Percentiles rank a stretch among this genome's conserved stretches.
Conservation (phyloP, 2,113 vertebrate genomes). For the Oryzias curvinotus region DNA sequence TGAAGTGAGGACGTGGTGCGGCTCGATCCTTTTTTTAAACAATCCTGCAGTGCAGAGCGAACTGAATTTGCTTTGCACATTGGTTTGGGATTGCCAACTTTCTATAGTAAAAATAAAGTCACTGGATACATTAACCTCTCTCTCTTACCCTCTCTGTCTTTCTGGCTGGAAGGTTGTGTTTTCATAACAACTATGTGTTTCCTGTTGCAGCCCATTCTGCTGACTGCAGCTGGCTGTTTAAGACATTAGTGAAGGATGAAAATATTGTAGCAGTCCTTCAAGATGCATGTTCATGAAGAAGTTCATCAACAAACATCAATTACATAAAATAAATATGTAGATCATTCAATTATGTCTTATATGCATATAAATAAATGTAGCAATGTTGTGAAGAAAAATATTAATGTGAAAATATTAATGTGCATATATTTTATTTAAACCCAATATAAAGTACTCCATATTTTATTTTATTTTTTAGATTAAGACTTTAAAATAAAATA, state of each 20-base stretch:
- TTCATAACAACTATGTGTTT: conserved; percentile 73
- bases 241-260: conserved; percentile 66
- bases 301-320: conserved; percentile 28
- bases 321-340: conserved; percentile 25
- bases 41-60: conserved; percentile 31
- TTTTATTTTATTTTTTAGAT: too few relatives aligned
- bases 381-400: too few relatives aligned
- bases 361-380: conserved; percentile 18
- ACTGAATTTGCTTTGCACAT: conserved; percentile 20
- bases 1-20: conserved; percentile 41
- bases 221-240: conserved; percentile 65
- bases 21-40: conserved; percentile 14
- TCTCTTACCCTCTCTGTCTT: conserved; percentile 34
- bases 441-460: too few relatives aligned
- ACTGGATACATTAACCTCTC: conserved; percentile 58
- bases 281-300: conserved; percentile 35
- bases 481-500: too few relatives aligned
- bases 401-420: too few relatives aligned
- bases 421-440: too few relatives aligned
- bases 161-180: conserved; percentile 47
- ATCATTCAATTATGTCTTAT: conserved; percentile 16
- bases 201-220: conserved; percentile 64
- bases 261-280: conserved; percentile 52
- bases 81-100: conserved; percentile 20
- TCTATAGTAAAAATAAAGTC: conserved; percentile 64